Base-by-base conservation (phyloP, 2,888 invertebrate species). In the Rhabditoides inermis region DNA sequence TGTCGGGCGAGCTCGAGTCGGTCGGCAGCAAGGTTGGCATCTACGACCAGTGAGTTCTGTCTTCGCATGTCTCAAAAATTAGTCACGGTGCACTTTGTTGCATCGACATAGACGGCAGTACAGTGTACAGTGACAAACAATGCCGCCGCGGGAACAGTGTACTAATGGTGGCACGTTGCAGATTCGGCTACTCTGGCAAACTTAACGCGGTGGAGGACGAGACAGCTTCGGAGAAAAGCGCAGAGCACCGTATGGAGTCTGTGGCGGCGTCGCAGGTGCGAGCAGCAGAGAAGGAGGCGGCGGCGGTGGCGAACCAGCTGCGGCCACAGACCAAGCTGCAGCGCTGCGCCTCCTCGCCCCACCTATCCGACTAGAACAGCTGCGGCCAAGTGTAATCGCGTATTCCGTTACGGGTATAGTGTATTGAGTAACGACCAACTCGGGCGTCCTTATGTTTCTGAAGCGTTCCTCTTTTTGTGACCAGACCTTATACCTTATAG, bases 1-100 rank as follows among this genome's bases (percentile, higher is more conserved):
- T 73, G 28, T 66, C 66, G 20, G 68, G 61, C 18, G 73, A 70
- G 48, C 61, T 73, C 36, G 73, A 73, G 42, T 69, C 69, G 54
- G 72, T 71, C 40, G 71, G 72, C 53, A 64, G 64, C 48, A 68
- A 73, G 45, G 63, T 71, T 30, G 70, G 68, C 45, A 53, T 58
- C 15, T 63, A 65, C 42, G 72, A 73, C 54, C 73, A 72, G 61
- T 72, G 41, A 49, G 68, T 57, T 30, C 36, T 47, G n/a, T 20
- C n/a, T 45, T 45, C 15, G 30, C 6, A 28, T 40, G n/a, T n/a
- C n/a, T n/a, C n/a, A n/a, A n/a, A n/a, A n/a, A n/a, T n/a, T n/a
- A n/a, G n/a, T n/a, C n/a, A n/a, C n/a, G n/a, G n/a, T n/a, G n/a
- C n/a, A n/a, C n/a, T n/a, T n/a, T n/a, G n/a, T n/a, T n/a, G n/a